These are phyloP conservation scores for Limnephilus auricula DNA, from an alignment of 2,888 invertebrate genomes.

Conservation along the genomic window DNA sequence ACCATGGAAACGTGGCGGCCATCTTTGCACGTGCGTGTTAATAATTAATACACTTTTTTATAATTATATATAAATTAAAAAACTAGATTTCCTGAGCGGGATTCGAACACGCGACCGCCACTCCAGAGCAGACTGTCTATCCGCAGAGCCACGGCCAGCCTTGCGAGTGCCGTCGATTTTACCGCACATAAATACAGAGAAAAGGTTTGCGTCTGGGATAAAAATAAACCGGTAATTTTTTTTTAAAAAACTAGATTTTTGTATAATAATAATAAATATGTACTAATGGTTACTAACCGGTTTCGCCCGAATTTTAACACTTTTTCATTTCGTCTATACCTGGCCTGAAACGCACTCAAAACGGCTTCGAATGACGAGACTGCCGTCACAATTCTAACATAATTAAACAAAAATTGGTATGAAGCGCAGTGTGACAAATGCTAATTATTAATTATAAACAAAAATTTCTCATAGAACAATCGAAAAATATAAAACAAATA, in stretches of 20 bases:
- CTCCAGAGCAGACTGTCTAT: background rate
- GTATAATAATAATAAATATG: background rate
- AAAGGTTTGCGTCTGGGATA: conserved; percentile 43
- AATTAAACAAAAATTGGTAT: too few relatives aligned
- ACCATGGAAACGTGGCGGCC: conserved; percentile 72
- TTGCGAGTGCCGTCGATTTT: background rate
- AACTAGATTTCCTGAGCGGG: conserved; percentile 59
- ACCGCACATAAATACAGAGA: background rate
- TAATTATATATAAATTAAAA: background rate
- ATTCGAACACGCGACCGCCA: conserved; percentile 70
- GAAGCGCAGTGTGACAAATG: too few relatives aligned
- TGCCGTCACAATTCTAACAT: background rate
- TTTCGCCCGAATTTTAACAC: background rate
- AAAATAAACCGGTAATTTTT: background rate
- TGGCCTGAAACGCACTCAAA: background rate
- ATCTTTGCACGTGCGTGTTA: conserved; percentile 42
- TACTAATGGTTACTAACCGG: background rate
- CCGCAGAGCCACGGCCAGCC: background rate
- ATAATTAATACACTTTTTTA: background rate
- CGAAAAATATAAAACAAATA: background rate
- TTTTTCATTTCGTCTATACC: background rate
- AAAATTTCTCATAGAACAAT: too few relatives aligned
- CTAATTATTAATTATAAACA: too few relatives aligned
- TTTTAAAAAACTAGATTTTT: too few relatives aligned
- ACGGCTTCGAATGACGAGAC: background rate